Conservation (phyloP, 1,140 invertebrate genomes). For the Meloidogyne floridensis region DNA sequence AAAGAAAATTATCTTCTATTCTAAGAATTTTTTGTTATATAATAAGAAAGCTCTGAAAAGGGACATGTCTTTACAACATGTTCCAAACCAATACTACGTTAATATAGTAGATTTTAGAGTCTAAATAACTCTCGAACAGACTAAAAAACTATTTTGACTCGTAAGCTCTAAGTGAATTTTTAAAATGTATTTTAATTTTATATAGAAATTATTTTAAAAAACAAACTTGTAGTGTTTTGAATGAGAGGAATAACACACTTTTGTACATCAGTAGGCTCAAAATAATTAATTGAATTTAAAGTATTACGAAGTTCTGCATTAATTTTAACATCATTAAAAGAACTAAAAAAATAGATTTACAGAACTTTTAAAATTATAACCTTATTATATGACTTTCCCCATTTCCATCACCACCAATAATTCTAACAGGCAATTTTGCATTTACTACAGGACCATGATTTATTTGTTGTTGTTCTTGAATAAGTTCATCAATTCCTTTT, state of each 20-base stretch:
- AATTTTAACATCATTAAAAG: conserved; percentile 13
- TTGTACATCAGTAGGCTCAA: conserved; percentile 8
- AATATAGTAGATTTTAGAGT: too few species aligned
- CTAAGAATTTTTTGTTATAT: too few species aligned
- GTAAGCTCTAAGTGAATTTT: too few species aligned
- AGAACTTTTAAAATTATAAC: not conserved
- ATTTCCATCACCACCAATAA: conserved; percentile 9
- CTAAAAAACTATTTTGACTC: too few species aligned
- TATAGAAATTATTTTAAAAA: not conserved
- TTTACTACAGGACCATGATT: conserved; percentile 4
- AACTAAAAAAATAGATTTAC: not conserved
- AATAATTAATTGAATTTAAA: conserved; percentile 8
- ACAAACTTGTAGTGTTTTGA: conserved; percentile 13
- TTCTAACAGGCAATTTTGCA: not conserved
- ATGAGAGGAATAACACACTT: conserved; percentile 26
- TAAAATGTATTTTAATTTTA: too few species aligned
- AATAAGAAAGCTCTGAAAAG: too few species aligned
- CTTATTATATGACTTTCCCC: conserved; percentile 9
- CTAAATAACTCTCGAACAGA: too few species aligned
- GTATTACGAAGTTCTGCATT: not conserved
- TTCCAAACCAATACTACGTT: too few species aligned
- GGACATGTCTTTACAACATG: too few species aligned
- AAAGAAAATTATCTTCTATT: not conserved
- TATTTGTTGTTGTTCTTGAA: conserved; percentile 17
- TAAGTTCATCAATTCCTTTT: conserved; percentile 4